These are phyloP conservation scores for Diarsia mendica DNA, from an alignment of 2,888 invertebrate species.

Conservation along the genomic window DNA sequence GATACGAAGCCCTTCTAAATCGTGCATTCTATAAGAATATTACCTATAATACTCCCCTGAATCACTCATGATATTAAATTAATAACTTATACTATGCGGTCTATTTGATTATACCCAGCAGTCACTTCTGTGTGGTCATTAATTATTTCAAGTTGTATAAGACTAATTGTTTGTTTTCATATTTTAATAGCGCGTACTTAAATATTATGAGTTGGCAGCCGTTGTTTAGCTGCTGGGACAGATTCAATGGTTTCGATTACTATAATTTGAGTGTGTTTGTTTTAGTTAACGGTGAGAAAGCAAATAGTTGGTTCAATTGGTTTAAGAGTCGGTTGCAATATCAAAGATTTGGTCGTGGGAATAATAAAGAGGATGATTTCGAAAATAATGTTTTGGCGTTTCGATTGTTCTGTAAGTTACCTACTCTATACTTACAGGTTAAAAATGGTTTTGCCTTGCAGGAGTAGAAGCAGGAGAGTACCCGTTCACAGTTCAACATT, in stretches of 20 bases:
- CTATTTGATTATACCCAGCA: neutral
- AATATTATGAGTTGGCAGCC: conserved; percentile 50
- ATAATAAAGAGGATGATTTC: neutral
- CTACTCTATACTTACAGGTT: neutral
- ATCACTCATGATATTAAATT: neutral
- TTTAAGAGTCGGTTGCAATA: neutral
- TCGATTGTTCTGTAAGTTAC: neutral
- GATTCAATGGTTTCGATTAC: conserved; percentile 29
- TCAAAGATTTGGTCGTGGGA: neutral
- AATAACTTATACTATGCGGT: neutral
- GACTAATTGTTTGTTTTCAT: conserved; percentile 29
- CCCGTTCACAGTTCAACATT: neutral
- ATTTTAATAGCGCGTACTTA: conserved; percentile 16
- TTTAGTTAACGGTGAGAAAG: neutral
- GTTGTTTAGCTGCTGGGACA: conserved; percentile 28
- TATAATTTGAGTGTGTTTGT: conserved; percentile 39
- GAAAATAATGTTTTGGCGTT: neutral
- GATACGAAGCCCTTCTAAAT: neutral
- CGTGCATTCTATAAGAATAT: neutral
- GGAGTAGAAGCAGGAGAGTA: neutral
- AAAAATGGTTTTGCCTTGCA: too few species aligned
- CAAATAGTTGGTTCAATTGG: neutral
- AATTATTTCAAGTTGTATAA: conserved; percentile 17
- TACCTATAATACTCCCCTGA: neutral
- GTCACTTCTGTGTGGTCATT: conserved; percentile 31